Evolutionary conservation across 2,113 vertebrate genomes (phyloP).

Genomic region (Lonchura striata): DNA sequence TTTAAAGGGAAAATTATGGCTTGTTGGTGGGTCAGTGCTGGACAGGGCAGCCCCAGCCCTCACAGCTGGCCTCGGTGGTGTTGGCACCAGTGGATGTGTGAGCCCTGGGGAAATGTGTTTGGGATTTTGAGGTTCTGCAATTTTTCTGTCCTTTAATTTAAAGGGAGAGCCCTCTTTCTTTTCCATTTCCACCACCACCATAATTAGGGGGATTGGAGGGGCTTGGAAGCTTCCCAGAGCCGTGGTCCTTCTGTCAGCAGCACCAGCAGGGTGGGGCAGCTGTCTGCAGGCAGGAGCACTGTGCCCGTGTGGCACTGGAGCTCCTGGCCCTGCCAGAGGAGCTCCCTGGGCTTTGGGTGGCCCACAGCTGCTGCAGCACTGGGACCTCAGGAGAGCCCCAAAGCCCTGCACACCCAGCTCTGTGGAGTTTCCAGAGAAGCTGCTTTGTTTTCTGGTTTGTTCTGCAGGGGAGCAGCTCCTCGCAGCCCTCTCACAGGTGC

Average conservation of each 20-base stretch:
- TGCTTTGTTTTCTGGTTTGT: rapidly evolving
- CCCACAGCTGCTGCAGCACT: neutral
- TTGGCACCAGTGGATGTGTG: neutral
- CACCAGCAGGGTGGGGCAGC: neutral
- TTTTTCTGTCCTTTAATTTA: neutral
- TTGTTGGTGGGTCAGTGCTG: neutral
- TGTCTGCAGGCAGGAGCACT: neutral
- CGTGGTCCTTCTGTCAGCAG: rapidly evolving
- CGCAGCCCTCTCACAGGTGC: neutral
- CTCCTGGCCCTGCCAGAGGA: rapidly evolving
- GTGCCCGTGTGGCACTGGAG: neutral
- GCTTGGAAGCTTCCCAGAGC: neutral
- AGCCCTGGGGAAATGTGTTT: neutral
- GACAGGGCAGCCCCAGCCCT: neutral
- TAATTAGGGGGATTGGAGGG: neutral
- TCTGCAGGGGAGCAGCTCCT: neutral
- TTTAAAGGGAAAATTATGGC: neutral
- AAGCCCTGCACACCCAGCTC: neutral
- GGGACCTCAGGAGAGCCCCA: neutral
- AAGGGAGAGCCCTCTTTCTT: neutral
- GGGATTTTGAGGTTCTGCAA: neutral
- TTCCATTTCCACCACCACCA: neutral
- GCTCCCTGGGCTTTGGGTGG: neutral
- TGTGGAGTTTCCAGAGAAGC: rapidly evolving
- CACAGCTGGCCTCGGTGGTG: neutral